phyloP scores from a whole-genome alignment of 2,888 invertebrate species.

The Amiota communis region DNA sequence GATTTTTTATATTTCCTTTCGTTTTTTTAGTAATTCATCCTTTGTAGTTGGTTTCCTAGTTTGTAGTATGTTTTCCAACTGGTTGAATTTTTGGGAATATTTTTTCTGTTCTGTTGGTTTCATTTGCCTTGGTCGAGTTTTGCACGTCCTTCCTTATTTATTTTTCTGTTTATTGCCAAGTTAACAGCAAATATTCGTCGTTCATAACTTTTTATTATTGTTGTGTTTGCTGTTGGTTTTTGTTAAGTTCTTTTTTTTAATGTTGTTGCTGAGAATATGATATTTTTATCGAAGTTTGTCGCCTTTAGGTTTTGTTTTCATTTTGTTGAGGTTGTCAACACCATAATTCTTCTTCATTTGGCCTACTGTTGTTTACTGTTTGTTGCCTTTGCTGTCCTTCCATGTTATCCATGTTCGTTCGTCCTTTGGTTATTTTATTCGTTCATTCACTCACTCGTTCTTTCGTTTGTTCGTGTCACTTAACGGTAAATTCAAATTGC shows the following conservation, averaged over 20 bases:
- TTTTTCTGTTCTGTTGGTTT: neutral
- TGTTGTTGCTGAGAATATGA: slow-evolving; percentile 54
- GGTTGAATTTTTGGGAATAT: neutral
- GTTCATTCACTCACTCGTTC: neutral
- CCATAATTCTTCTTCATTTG: slow-evolving; percentile 25
- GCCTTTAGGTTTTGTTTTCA: slow-evolving; percentile 53
- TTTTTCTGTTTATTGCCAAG: slow-evolving; percentile 14
- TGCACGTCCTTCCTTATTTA: slow-evolving; percentile 3
- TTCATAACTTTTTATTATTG: slow-evolving; percentile 37
- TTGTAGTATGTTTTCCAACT: too few relatives aligned
- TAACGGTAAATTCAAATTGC: slow-evolving; percentile 67
- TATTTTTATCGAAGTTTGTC: slow-evolving; percentile 59
- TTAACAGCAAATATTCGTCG: neutral
- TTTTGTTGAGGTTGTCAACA: too few relatives aligned
- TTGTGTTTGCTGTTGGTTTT: neutral
- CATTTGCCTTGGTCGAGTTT: neutral
- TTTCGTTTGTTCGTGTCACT: slow-evolving; percentile 56
- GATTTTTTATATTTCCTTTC: too few relatives aligned
- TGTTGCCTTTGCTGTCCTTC: slow-evolving; percentile 41
- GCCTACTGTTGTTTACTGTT: slow-evolving; percentile 38
- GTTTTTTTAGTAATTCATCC: too few relatives aligned
- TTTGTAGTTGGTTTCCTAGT: neutral
- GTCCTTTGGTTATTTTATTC: slow-evolving; percentile 41
- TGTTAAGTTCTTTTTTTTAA: slow-evolving; percentile 41
- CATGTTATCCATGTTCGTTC: neutral